Conservation (phyloP, 2,113 vertebrate species). For the Psittacus erithacus region DNA sequence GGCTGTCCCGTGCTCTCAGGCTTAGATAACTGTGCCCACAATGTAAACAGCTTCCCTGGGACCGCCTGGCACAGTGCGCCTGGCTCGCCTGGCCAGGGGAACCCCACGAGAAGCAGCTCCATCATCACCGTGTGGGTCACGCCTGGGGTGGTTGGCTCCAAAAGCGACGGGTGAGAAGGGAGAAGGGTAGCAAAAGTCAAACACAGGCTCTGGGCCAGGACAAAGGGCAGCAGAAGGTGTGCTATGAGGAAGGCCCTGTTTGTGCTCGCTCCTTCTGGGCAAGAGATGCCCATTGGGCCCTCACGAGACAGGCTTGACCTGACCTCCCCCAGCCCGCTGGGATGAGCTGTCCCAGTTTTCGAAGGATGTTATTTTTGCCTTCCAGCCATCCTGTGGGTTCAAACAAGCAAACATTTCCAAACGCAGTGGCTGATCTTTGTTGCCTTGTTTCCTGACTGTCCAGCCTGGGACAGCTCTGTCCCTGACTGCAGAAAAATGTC, state of each 20-base stretch:
- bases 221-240: not conserved
- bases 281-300: not conserved
- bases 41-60: constrained; percentile 23
- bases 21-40: not conserved
- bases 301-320: not conserved
- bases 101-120: not conserved
- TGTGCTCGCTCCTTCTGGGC: not conserved
- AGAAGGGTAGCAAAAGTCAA: not conserved
- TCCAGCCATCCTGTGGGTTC: constrained; percentile 53
- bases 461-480: not conserved
- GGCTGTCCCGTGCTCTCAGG: not conserved
- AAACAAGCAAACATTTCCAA: constrained; percentile 65
- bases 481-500: not conserved
- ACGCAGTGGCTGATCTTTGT: not conserved
- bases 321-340: not conserved
- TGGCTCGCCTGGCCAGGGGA: not conserved
- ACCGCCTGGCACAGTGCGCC: not conserved
- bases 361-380: constrained; percentile 65
- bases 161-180: not conserved
- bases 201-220: not conserved
- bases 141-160: not conserved
- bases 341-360: not conserved
- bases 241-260: not conserved
- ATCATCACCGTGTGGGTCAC: not conserved
- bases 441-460: constrained; percentile 25